Conservation (phyloP, 2,888 invertebrate genomes). For the Clunio marinus region DNA sequence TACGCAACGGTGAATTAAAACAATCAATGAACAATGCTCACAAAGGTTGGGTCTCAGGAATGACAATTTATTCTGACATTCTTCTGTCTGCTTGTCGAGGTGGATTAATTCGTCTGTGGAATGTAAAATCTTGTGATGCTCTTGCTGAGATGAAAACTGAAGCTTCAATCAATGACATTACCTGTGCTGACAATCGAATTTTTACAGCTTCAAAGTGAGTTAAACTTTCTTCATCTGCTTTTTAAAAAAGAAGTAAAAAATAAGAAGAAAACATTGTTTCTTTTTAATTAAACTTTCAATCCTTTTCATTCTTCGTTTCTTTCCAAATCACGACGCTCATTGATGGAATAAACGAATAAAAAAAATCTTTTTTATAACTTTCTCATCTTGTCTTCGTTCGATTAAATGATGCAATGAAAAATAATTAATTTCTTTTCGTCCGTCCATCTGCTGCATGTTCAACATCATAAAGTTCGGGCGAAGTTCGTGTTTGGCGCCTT, state of each 20-base stretch:
- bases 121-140: slow-evolving; percentile 60
- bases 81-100: slow-evolving; percentile 73
- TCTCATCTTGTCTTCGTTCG: background rate
- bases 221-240: background rate
- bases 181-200: slow-evolving; percentile 61
- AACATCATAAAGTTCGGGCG: slow-evolving; percentile 22
- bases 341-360: too few relatives aligned
- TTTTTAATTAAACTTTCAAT: background rate
- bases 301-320: too few relatives aligned
- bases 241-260: background rate
- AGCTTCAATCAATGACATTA: slow-evolving; percentile 64
- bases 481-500: slow-evolving; percentile 33
- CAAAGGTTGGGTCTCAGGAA: slow-evolving; percentile 81
- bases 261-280: background rate
- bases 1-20: slow-evolving; percentile 50
- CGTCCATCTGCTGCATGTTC: slow-evolving; percentile 15
- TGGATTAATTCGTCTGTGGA: slow-evolving; percentile 73
- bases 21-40: slow-evolving; percentile 74
- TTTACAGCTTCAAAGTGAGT: slow-evolving; percentile 83
- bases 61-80: slow-evolving; percentile 57
- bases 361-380: too few relatives aligned
- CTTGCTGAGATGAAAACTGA: slow-evolving; percentile 67
- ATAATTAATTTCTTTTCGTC: background rate
- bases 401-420: background rate
- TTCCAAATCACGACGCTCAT: too few relatives aligned